phyloP scores from a whole-genome alignment of 2,797 vertebrate species.

The Pangasius mekongensis region DNA sequence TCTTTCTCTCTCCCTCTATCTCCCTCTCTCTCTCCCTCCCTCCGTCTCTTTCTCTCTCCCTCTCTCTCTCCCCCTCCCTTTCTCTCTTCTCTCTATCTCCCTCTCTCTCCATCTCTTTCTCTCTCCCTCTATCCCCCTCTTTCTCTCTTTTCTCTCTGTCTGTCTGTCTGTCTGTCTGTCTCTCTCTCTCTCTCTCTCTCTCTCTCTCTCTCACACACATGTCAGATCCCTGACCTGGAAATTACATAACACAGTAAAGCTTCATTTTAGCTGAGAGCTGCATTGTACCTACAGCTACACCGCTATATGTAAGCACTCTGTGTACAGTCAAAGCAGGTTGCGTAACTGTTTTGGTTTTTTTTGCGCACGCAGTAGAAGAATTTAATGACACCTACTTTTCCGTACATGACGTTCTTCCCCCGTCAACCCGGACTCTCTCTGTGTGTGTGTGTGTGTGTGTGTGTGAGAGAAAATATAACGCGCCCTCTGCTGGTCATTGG shows the following conservation, averaged over 20 bases:
- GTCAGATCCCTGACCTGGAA: conserved; percentile 1
- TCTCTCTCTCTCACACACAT: too few species aligned
- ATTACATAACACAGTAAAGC: neutral
- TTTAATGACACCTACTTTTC: conserved; percentile 24
- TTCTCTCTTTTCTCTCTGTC: neutral
- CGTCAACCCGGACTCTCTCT: neutral
- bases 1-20: neutral
- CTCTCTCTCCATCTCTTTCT: neutral
- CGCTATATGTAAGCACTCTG: neutral
- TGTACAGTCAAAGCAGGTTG: neutral
- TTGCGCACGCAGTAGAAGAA: neutral
- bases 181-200: neutral
- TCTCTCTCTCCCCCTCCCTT: neutral
- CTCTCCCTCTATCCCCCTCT: too few species aligned
- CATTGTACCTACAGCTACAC: too few species aligned
- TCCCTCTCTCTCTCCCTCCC: neutral
- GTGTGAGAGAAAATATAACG: neutral
- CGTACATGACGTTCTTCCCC: neutral
- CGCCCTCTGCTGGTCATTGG: neutral
- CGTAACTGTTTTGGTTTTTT: neutral
- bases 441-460: neutral
- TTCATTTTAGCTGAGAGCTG: neutral
- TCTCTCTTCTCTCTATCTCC: neutral
- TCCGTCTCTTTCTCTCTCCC: neutral
- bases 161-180: too few species aligned